These are phyloP conservation scores for Miniopterus natalensis DNA, from an alignment of 2,113 vertebrate species.

Conservation along the genomic window DNA sequence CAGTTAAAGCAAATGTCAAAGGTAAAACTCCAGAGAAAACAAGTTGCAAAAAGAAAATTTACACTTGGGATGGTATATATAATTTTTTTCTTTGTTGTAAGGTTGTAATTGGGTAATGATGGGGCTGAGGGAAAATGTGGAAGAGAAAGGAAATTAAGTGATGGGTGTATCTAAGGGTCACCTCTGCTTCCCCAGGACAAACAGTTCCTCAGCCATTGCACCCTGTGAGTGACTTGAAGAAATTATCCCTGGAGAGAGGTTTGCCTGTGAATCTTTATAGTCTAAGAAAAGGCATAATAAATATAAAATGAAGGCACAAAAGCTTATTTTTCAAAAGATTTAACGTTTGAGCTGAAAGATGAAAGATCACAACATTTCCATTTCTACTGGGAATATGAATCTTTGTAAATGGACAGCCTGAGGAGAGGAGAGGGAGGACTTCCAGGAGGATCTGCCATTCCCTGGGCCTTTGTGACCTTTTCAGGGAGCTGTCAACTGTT, in stretches of 20 bases:
- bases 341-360: slow-evolving; percentile 52
- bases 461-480: slow-evolving; percentile 54
- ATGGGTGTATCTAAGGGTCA: rapidly evolving
- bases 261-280: neutral
- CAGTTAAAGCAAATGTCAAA: neutral
- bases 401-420: slow-evolving; percentile 11
- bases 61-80: neutral
- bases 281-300: slow-evolving; percentile 47
- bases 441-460: neutral
- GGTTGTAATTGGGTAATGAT: neutral
- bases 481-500: slow-evolving; percentile 33
- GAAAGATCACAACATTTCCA: slow-evolving; percentile 45
- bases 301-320: slow-evolving; percentile 40
- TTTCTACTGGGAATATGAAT: slow-evolving; percentile 54
- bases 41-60: neutral
- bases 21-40: neutral
- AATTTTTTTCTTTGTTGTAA: neutral
- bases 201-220: neutral
- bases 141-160: neutral
- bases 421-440: neutral
- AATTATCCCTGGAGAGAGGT: neutral
- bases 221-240: neutral
- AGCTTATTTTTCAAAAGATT: slow-evolving; percentile 49
- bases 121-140: neutral
- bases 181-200: neutral